These are phyloP conservation scores for Lepidocyrtoides sp. DNA, from an alignment of 2,888 invertebrate species.

Conservation along the genomic window DNA sequence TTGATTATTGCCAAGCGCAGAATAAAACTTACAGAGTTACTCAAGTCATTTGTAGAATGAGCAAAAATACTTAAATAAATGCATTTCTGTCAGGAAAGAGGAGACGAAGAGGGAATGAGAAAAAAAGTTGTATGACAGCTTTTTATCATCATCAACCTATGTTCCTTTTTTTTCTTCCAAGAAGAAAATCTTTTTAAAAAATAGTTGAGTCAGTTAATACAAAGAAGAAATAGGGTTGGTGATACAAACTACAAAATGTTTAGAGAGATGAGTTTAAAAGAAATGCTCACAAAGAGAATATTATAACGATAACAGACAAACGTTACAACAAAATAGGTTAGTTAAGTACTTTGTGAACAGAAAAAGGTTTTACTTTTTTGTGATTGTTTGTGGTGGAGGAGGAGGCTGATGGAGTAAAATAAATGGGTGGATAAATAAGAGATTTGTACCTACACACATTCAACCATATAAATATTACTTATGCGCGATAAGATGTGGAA, in stretches of 20 bases:
- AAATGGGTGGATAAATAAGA: constrained; percentile 61
- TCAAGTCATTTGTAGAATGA: constrained; percentile 53
- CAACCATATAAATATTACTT: not conserved
- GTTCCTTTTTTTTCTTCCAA: constrained; percentile 27
- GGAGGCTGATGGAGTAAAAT: constrained; percentile 26
- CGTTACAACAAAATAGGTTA: not conserved
- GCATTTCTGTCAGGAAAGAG: constrained; percentile 37
- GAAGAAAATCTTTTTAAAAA: constrained; percentile 36
- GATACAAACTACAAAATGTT: constrained; percentile 7
- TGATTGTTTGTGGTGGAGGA: constrained; percentile 18
- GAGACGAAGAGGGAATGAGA: not conserved
- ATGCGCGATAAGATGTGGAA: not conserved
- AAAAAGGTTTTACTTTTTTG: constrained; percentile 40
- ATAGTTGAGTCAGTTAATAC: constrained; percentile 44
- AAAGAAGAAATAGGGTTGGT: constrained; percentile 23
- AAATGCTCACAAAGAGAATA: constrained; percentile 17
- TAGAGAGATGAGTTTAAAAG: not conserved
- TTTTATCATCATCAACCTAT: constrained; percentile 45
- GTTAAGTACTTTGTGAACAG: not conserved
- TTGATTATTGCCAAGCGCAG: not conserved
- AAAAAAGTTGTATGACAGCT: constrained; percentile 79
- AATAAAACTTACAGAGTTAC: not conserved
- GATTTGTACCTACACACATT: constrained; percentile 32
- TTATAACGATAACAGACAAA: constrained; percentile 6
- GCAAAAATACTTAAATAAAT: constrained; percentile 39